Evolutionary conservation across 2,888 invertebrate species (phyloP), one percentile per base, ranked within the genome.

Genomic region (Dastarcus helophoroides): DNA sequence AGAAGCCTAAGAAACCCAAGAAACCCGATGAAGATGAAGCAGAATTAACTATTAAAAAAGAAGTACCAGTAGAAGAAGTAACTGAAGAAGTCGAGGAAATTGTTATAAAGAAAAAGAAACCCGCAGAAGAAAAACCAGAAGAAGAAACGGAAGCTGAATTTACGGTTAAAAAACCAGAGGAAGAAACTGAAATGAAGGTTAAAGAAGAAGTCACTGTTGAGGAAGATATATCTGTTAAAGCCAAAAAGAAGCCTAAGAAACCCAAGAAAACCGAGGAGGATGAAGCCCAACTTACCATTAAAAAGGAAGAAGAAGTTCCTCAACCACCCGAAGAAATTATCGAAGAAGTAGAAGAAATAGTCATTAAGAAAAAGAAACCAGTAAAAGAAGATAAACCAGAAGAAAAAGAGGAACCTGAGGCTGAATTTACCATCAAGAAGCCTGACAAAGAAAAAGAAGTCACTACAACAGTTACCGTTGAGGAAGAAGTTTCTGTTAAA

Each of bases 331-430:
- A 37, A 26, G 31, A 29, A 26, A 28, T 22, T 11, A 31, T 38
- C 39, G 55, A 57, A 41, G 68, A 73, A 50, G 67, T 70, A 46
- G 64, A 65, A 35, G 64, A 68, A 71, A 50, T 65, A 78, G 11
- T 80, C 74, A 1, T 67, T 80, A 7, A 79, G 77, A 50, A 79
- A 77, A 52, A n/a, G n/a, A n/a, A n/a, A n/a, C n/a, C n/a, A n/a
- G n/a, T n/a, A n/a, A n/a, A n/a, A n/a, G n/a, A n/a, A 58, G 75
- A 76, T n/a, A 75, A 75, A 42, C 68, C 71, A n/a, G 9, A 9
- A 23, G 9, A 6, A 23, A 9, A n/a, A n/a, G 9, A 6, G 10
- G 9, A n/a, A n/a, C 35, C 56, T 11, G 65, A 64, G 44, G 65
- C 67, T 43, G 63, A 66, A 31, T 56, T 65, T 3, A 50, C 62